A percentile compares a stretch with the other conserved stretches of the same genome.
Conservation (phyloP, 2,113 vertebrate species). For the Picathartes gymnocephalus region DNA sequence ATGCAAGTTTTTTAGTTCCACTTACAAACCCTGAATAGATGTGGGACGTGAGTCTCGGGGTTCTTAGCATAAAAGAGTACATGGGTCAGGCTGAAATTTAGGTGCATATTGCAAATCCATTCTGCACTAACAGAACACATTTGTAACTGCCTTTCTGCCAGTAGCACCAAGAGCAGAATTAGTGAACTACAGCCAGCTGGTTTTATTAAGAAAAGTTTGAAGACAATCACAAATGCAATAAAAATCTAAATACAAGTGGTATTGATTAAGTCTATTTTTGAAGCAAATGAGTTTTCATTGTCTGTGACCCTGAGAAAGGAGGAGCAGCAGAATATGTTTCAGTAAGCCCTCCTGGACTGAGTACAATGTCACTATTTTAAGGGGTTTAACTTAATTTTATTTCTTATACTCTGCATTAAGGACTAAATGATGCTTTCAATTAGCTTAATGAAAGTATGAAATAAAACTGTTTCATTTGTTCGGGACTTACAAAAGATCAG, state of each 20-base stretch:
- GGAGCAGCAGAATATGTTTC: neutral
- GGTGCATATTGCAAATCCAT: neutral
- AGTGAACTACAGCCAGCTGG: neutral
- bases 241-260: neutral
- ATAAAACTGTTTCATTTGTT: neutral
- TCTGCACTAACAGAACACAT: neutral
- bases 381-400: neutral
- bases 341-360: neutral
- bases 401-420: neutral
- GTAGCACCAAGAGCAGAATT: neutral
- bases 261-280: neutral
- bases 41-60: rapidly evolving
- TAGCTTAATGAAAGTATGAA: neutral
- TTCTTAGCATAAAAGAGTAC: rapidly evolving
- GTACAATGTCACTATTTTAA: neutral
- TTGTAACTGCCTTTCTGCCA: neutral
- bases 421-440: neutral
- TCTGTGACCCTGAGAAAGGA: neutral
- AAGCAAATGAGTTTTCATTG: neutral
- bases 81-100: neutral
- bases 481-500: neutral
- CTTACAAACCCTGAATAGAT: neutral
- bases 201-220: neutral
- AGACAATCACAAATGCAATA: neutral
- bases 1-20: neutral